Conservation (phyloP, 2,888 invertebrate genomes). For the Andrena dorsata region DNA sequence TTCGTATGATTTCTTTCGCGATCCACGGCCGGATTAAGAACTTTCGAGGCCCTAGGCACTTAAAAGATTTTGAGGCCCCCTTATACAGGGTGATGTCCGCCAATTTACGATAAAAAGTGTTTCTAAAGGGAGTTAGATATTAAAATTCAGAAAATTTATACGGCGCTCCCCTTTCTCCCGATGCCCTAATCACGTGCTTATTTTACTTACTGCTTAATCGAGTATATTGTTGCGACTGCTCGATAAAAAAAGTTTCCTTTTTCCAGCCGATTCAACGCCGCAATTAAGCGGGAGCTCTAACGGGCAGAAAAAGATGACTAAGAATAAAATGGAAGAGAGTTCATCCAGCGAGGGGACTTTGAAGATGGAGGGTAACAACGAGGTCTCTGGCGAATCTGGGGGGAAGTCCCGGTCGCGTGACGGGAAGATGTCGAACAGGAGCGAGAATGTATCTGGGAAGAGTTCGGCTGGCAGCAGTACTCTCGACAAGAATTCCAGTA, state of each 20-base stretch:
- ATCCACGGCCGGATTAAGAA: too few relatives aligned
- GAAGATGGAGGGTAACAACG: slow-evolving; percentile 28
- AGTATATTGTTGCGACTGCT: too few relatives aligned
- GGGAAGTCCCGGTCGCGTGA: slow-evolving; percentile 1
- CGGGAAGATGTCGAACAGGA: slow-evolving; percentile 18
- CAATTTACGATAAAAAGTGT: too few relatives aligned
- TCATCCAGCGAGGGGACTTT: slow-evolving; percentile 32
- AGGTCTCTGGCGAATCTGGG: slow-evolving; percentile 12
- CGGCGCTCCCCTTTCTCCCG: too few relatives aligned
- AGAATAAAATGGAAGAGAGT: slow-evolving; percentile 39
- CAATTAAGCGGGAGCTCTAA: slow-evolving; percentile 31
- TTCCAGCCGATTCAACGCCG: slow-evolving; percentile 43
- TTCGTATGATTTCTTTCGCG: neutral
- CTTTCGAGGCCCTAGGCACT: too few relatives aligned
- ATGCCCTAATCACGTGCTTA: too few relatives aligned
- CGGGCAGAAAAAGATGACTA: slow-evolving; percentile 29
- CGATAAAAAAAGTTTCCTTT: neutral
- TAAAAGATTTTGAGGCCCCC: too few relatives aligned
- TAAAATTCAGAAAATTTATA: too few relatives aligned
- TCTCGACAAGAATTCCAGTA: slow-evolving; percentile 8
- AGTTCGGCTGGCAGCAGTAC: slow-evolving; percentile 11
- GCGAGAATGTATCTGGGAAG: slow-evolving; percentile 24
- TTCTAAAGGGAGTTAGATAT: too few relatives aligned
- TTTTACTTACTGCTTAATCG: too few relatives aligned
- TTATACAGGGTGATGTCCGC: too few relatives aligned